Evolutionary conservation across 2,113 vertebrate genomes (phyloP).

Genomic region (Amphiprion percula): DNA sequence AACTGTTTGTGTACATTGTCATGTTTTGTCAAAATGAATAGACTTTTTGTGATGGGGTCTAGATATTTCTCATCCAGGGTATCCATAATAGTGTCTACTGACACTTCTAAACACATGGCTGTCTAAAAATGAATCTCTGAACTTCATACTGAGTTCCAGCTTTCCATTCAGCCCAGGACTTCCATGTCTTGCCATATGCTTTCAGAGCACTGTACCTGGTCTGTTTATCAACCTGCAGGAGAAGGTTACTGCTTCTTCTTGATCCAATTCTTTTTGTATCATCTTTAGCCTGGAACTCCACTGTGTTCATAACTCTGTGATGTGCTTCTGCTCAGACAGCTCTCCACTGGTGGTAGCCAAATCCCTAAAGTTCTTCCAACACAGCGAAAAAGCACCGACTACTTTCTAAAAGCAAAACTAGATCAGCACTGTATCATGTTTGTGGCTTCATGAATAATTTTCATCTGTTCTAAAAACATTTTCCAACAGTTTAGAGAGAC

Average conservation of each 20-base stretch:
- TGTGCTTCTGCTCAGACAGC: background rate
- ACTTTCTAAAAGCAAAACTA: background rate
- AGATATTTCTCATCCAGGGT: background rate
- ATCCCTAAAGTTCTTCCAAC: background rate
- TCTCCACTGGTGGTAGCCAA: background rate
- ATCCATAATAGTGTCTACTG: background rate
- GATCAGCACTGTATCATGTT: background rate
- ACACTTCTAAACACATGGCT: background rate
- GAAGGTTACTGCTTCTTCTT: slow-evolving; percentile 16
- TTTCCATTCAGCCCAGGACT: slow-evolving; percentile 24
- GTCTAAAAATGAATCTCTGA: background rate
- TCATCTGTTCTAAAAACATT: background rate
- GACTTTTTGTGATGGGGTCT: background rate
- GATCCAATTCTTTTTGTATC: slow-evolving; percentile 26
- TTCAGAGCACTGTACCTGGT: background rate
- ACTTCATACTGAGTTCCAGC: slow-evolving; percentile 11
- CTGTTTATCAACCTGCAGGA: slow-evolving; percentile 25
- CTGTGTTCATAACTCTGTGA: slow-evolving; percentile 14
- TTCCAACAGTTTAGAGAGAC: too few relatives aligned
- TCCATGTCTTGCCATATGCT: slow-evolving; percentile 7
- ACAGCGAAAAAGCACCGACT: background rate
- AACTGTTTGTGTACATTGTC: background rate
- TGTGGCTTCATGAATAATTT: background rate
- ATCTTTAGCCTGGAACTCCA: background rate
- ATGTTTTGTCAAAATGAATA: background rate